Evolutionary conservation across 64 coral and sea anemone genomes (phyloP).

Genomic region (Exaiptasia diaphana): DNA sequence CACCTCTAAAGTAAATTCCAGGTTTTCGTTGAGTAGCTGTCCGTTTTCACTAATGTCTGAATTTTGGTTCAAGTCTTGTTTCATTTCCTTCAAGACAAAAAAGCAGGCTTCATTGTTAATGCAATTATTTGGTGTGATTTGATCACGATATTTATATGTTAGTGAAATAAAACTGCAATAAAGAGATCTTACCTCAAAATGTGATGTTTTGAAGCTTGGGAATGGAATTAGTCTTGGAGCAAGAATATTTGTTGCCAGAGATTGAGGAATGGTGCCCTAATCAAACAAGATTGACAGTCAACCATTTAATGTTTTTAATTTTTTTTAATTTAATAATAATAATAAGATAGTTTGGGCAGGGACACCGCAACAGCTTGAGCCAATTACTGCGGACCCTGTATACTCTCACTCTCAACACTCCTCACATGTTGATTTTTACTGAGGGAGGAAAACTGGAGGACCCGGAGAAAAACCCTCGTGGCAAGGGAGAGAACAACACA

Average conservation of each 20-base stretch:
- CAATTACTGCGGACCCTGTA: no score
- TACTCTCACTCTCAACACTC: no score
- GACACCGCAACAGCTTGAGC: no score
- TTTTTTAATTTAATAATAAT: no score
- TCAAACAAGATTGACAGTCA: no score
- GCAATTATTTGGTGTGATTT: neutral
- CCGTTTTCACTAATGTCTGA: neutral
- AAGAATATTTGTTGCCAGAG: neutral
- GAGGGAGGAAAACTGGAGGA: no score
- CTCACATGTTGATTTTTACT: no score
- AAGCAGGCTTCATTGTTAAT: neutral
- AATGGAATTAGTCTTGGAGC: neutral
- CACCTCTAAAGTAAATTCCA: constrained; percentile 17
- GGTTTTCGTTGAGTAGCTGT: constrained; percentile 12
- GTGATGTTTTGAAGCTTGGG: neutral
- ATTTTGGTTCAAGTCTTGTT: neutral
- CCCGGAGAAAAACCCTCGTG: no score
- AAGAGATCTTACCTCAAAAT: neutral
- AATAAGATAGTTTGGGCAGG: no score
- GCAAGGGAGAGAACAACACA: no score
- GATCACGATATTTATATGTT: neutral
- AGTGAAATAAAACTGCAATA: neutral
- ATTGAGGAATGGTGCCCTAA: no score
- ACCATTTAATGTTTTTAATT: no score
- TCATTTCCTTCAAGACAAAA: neutral